Evolutionary conservation across 1,140 invertebrate species (phyloP), one percentile per base, ranked within the genome.

Genomic region (Drosophila chauvacae): DNA sequence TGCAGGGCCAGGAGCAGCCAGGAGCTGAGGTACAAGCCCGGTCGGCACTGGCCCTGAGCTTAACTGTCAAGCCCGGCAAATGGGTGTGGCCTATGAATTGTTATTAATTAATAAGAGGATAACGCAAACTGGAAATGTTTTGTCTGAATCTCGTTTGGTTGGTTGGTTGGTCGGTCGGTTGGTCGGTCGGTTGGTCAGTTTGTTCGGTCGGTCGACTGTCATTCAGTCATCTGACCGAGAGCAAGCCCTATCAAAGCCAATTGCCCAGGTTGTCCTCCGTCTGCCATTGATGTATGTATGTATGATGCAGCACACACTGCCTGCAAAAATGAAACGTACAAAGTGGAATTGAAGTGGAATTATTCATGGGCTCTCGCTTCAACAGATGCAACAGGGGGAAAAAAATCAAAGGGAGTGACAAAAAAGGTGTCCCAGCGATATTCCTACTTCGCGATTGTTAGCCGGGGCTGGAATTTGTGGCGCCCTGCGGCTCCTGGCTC

Each of bases 321-420:
- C 53, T 42, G 69, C 76, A 87, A 88, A 87, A 84, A 87, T 88
- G 77, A 87, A 88, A 88, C 80, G 80, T 78, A 88, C 80, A 88
- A 86, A 84, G 85, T 87, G 83, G 53, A 88, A 88, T 87, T 87
- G 83, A 83, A 87, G 80, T 84, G 81, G 85, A 88, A 88, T 88
- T 88, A 88, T 88, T 88, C 84, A 88, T 88, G 77, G 84, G 77
- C 69, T 77, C 81, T 75, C 51, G 26, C 64, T 70, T 61, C 30
- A 33, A 23, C 37, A 33, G 59, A 20, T 30, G 30, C 7, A 30
- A 30, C 28, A 30, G n/a, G n/a, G n/a, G n/a, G n/a, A 30, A 7
- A 30, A 30, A 30, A 30, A 7, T 30, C 1, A 30, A 30, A 30
- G 7, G 45, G 10, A 44, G n/a, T 20, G 18, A 5, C 5, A 6